phyloP scores from a whole-genome alignment of 2,113 vertebrate genomes.

The Chitala chitala region DNA sequence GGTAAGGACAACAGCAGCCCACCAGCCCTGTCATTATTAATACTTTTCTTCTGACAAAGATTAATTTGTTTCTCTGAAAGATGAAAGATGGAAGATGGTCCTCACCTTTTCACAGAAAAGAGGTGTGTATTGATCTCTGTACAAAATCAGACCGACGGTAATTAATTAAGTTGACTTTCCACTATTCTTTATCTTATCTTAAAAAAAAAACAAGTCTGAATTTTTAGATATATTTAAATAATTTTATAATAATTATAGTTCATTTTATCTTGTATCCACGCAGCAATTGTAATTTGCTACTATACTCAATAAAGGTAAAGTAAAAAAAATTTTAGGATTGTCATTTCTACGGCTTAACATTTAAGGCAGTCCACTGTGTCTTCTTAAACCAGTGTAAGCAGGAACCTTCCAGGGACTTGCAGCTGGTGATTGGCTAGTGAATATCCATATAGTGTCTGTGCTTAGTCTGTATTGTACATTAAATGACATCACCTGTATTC shows the following conservation, averaged over 20 bases:
- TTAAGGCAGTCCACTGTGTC: no score
- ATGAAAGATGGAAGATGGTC: conserved; percentile 20
- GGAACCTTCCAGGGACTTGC: no score
- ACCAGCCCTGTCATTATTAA: conserved; percentile 45
- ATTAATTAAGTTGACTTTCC: not conserved
- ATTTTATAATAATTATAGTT: no score
- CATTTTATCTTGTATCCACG: no score
- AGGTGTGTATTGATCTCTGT: not conserved
- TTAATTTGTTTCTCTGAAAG: conserved; percentile 23
- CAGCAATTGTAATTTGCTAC: no score
- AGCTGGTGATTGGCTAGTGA: no score
- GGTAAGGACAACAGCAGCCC: conserved; percentile 37
- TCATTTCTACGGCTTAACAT: not conserved
- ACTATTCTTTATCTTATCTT: no score
- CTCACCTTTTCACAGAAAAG: not conserved
- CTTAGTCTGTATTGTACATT: not conserved
- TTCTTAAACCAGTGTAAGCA: no score
- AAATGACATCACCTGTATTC: not conserved
- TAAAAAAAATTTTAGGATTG: not conserved
- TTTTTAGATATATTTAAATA: no score
- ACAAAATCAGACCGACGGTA: not conserved
- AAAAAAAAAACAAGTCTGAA: no score
- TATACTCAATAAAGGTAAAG: no score
- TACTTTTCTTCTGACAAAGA: conserved; percentile 28
- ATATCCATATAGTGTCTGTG: not conserved